Evolutionary conservation across 2,888 invertebrate species (phyloP), one percentile per base, ranked within the genome.

Genomic region (Nezara viridula): DNA sequence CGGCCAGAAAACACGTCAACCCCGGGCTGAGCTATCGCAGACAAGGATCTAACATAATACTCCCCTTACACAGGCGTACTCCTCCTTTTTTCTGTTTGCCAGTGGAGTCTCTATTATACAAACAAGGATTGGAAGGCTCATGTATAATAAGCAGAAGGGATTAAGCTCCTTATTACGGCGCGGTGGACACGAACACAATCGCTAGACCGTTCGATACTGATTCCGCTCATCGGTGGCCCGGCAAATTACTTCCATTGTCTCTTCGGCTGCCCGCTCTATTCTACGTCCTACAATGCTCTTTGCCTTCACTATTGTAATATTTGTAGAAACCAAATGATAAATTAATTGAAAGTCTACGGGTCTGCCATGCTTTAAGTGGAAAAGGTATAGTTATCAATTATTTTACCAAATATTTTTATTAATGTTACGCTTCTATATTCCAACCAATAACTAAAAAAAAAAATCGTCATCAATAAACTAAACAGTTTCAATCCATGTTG

Each of bases 21-120:
- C 81, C 81, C 24, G 24, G n/a, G 5, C 81, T 19, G 14, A n/a
- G n/a, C 40, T 37, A 73, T 73, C 40, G 81, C 44, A 14, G 81
- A 47, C 81, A 81, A 44, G 81, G 81, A 81, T 81, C 81, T 81
- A 47, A 81, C 81, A 81, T 81, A 81, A 81, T 81, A 47, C 44
- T 81, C 44, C 66, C 81, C 81, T 81, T 81, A 44, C 81, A 81
- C 24, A 73, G 37, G 19, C 32, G 81, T 81, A 81, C 81, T 81
- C 40, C 81, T 81, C 81, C 44, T 81, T 40, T 47, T 81, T 81
- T 81, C 81, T 81, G 81, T 81, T 81, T 81, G 44, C 44, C 47
- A 4, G 44, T 73, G 66, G 66, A 73, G 66, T 73, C 81, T 44
- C 44, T 81, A 81, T 81, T 81, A 47, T 81, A 81, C 81, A 81